Percentiles rank a stretch among this genome's conserved stretches.
Conservation (phyloP, 2,888 invertebrate species). For the Ganaspis brasiliensis region DNA sequence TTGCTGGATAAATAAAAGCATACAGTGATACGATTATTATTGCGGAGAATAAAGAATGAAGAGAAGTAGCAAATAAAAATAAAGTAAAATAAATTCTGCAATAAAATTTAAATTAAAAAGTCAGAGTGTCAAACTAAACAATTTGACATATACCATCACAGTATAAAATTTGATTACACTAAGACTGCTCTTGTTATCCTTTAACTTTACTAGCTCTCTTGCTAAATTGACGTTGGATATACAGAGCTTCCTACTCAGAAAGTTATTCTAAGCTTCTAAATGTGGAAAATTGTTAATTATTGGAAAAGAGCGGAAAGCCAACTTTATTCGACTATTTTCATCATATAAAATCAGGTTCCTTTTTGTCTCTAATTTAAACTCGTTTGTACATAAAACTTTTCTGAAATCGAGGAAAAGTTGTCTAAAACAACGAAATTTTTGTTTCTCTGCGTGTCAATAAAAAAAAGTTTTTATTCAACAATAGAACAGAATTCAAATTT, state of each 20-base stretch:
- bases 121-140: not conserved
- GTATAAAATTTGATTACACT: conserved; percentile 2
- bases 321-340: too few species aligned
- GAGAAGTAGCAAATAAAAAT: not conserved
- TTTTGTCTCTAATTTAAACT: too few species aligned
- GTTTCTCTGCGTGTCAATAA: too few species aligned
- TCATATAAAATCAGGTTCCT: too few species aligned
- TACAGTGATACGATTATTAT: too few species aligned
- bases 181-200: conserved; percentile 5
- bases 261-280: conserved; percentile 27
- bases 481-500: too few species aligned
- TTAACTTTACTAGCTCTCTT: conserved; percentile 14
- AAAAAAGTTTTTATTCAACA: too few species aligned
- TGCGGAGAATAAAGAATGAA: too few species aligned
- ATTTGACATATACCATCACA: not conserved
- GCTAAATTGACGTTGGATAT: conserved; percentile 10
- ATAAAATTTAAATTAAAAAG: not conserved
- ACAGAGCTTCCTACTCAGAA: conserved; percentile 16
- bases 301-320: not conserved
- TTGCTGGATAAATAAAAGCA: too few species aligned
- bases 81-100: not conserved
- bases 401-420: too few species aligned
- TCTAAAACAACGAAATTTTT: too few species aligned
- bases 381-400: too few species aligned
- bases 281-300: conserved; percentile 4